Conservation (phyloP, 2,113 vertebrate genomes). For the Dinomys branickii region DNA sequence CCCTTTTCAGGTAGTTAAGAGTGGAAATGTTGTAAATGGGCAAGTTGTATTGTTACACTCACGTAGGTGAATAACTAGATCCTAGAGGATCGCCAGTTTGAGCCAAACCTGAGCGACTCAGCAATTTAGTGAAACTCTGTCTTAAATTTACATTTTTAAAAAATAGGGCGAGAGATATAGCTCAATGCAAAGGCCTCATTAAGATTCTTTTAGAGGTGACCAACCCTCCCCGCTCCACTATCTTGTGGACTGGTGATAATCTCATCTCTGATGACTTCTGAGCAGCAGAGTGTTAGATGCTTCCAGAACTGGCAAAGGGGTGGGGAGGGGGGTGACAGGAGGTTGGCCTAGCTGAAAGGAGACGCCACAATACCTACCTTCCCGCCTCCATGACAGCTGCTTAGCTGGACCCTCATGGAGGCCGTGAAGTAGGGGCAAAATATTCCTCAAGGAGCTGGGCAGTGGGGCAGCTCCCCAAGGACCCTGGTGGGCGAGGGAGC, state of each 20-base stretch:
- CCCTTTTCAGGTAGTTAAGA: neutral
- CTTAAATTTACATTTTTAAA: neutral
- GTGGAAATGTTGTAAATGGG: constrained; percentile 22
- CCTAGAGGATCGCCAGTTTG: neutral
- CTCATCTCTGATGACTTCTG: neutral
- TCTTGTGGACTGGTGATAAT: neutral
- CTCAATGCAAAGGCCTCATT: neutral
- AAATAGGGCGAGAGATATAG: neutral
- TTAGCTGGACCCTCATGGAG: neutral
- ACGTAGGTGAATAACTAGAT: constrained; percentile 36
- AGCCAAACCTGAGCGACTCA: neutral
- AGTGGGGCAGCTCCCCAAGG: neutral
- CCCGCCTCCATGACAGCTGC: neutral
- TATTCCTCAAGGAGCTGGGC: neutral
- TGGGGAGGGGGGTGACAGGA: no score
- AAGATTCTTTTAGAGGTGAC: neutral
- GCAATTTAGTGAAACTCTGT: neutral
- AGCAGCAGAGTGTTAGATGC: neutral
- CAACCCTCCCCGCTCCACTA: neutral
- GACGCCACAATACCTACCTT: neutral
- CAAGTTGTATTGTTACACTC: constrained; percentile 4
- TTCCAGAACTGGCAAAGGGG: neutral
- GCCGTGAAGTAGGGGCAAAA: neutral
- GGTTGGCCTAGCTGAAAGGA: neutral
- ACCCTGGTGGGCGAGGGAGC: neutral